Evolutionary conservation across 2,113 vertebrate genomes (phyloP), one percentile per base, ranked within the genome.

Genomic region (Leucosticte australis): DNA sequence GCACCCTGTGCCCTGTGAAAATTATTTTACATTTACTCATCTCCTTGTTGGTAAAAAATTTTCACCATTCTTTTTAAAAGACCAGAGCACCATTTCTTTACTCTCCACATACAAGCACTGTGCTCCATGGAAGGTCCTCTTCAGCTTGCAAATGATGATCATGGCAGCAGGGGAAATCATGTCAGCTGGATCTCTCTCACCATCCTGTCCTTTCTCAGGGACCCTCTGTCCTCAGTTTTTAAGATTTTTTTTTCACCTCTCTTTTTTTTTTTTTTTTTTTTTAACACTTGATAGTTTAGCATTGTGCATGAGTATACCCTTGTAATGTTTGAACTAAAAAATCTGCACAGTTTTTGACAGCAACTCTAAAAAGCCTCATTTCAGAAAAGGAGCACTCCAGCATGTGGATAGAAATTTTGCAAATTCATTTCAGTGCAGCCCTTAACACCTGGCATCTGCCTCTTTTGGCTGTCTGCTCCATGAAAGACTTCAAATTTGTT

Each of bases 131-230:
- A 89, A 88, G 76, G 46, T 96, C 95, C 95, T 95, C 96, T 97
- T 97, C 96, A 93, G 74, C 94, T 94, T 96, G 93, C 64, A 95
- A 96, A 42, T 96, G 92, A 95, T 95, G 95, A 64, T 96, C 83
- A 81, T 86, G 90, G 90, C 86, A 95, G 86, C 94, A 93, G 84
- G 57, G 94, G 68, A 68, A 90, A 94, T 87, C 83, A 46, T 73
- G 83, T 94, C 52, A 95, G 82, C 70, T 92, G 95, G 85, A 83
- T 93, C 85, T 93, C 81, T 95, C 92, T 83, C 93, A 94, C 64
- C 94, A 86, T 96, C 86, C 94, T 96, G 68, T 93, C 90, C 64
- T 92, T 95, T 69, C 94, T 95, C 87, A 84, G 47, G 74, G 70
- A 74, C 94, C 57, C 94, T 95, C 47, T 82, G 67, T 78, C 62